These are phyloP conservation scores for Oreohelix idahoensis DNA, from an alignment of 1,140 invertebrate genomes.

Conservation along the genomic window DNA sequence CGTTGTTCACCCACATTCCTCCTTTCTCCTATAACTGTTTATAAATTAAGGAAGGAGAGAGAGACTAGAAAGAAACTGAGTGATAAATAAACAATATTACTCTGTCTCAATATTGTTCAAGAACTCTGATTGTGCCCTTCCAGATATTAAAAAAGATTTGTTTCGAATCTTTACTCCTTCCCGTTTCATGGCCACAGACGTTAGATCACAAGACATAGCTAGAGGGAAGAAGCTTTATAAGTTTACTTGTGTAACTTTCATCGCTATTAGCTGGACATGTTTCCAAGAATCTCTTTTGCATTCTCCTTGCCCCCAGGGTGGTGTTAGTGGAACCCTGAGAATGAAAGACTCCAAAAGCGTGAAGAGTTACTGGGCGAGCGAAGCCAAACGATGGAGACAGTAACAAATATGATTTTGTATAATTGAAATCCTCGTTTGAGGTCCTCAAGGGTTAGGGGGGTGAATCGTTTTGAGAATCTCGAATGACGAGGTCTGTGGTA, in stretches of 20 bases:
- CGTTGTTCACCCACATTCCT: too few relatives aligned
- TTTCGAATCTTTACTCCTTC: background rate
- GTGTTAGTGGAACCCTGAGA: background rate
- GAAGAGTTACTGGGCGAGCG: background rate
- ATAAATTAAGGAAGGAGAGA: too few relatives aligned
- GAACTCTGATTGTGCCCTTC: too few relatives aligned
- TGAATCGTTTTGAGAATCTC: background rate
- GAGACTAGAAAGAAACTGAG: too few relatives aligned
- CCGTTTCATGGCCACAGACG: background rate
- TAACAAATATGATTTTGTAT: constrained; percentile 20
- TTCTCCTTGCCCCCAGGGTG: background rate
- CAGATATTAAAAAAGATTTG: background rate
- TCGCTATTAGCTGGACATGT: background rate
- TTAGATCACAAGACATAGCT: background rate
- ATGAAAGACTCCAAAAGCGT: background rate
- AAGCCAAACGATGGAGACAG: background rate
- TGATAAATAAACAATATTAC: too few relatives aligned
- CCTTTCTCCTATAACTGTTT: too few relatives aligned
- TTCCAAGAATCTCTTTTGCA: background rate
- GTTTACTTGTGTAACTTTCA: background rate
- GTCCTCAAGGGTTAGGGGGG: background rate
- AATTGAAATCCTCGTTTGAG: background rate
- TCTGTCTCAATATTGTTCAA: too few relatives aligned
- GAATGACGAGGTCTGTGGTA: too few relatives aligned
- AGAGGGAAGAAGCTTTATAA: background rate